Conservation (phyloP, 2,797 vertebrate species). For the Halcyon chelicuti region DNA sequence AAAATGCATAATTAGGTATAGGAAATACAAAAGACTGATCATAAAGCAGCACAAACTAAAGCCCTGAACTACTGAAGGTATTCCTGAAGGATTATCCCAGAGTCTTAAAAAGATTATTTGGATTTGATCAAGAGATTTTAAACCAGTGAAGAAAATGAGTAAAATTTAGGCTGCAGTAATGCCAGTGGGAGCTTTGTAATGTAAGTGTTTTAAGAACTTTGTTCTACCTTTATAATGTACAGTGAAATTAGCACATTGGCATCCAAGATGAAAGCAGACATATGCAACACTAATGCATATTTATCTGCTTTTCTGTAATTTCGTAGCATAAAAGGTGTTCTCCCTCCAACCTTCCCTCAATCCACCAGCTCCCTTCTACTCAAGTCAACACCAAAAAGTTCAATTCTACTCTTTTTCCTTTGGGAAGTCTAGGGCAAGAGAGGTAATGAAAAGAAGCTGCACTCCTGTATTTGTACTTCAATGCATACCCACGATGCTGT, state of each 20-base stretch:
- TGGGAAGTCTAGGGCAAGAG: background rate
- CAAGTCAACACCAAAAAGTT: background rate
- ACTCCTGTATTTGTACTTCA: background rate
- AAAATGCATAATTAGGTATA: constrained; percentile 62
- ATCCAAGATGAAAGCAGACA: background rate
- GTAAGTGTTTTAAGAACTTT: constrained; percentile 6
- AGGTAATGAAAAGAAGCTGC: background rate
- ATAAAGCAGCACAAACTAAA: constrained; percentile 58
- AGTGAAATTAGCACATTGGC: background rate
- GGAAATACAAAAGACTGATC: constrained; percentile 65
- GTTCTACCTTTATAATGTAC: background rate
- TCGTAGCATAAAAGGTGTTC: background rate
- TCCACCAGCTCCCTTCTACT: background rate
- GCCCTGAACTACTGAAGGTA: constrained; percentile 18
- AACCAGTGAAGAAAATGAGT: constrained; percentile 12
- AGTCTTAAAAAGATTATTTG: constrained; percentile 46
- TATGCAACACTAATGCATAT: background rate
- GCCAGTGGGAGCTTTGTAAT: background rate
- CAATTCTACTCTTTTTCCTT: background rate
- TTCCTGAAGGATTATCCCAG: constrained; percentile 53
- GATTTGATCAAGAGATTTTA: constrained; percentile 48
- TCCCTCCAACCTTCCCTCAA: background rate
- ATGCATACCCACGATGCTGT: background rate
- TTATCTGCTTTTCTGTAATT: background rate
- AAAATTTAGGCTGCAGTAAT: constrained; percentile 28